Evolutionary conservation across 2,888 invertebrate species (phyloP).

Genomic region (Resseliella maxima): DNA sequence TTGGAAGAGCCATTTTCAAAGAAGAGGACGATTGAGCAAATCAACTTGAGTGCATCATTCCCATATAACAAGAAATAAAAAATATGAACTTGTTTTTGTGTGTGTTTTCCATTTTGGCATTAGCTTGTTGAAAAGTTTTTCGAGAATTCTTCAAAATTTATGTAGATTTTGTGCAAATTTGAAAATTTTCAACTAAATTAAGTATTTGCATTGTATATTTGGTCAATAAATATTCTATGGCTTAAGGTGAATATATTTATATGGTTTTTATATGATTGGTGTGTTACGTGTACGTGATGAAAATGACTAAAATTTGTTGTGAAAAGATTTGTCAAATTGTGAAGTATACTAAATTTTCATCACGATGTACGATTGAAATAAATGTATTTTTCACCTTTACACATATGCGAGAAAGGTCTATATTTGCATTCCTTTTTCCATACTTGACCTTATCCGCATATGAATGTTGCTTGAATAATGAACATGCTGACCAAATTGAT

Average conservation of each 20-base stretch:
- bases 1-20: too few species aligned
- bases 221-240: background rate
- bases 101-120: background rate
- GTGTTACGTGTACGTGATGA: background rate
- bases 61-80: too few species aligned
- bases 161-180: background rate
- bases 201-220: background rate
- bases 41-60: too few species aligned
- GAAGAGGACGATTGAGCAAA: too few species aligned
- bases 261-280: background rate
- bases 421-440: background rate
- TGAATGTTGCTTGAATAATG: background rate
- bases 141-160: background rate
- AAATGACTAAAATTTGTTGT: background rate
- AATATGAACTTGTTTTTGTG: background rate
- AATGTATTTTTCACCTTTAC: background rate
- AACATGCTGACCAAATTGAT: constrained; percentile 6
- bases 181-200: background rate
- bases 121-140: background rate
- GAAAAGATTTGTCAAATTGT: background rate
- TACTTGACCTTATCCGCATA: background rate
- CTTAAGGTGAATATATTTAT: background rate
- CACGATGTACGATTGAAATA: background rate
- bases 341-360: background rate
- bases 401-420: background rate